Evolutionary conservation across 2,113 vertebrate genomes (phyloP).

Genomic region (Argyrosomus japonicus): DNA sequence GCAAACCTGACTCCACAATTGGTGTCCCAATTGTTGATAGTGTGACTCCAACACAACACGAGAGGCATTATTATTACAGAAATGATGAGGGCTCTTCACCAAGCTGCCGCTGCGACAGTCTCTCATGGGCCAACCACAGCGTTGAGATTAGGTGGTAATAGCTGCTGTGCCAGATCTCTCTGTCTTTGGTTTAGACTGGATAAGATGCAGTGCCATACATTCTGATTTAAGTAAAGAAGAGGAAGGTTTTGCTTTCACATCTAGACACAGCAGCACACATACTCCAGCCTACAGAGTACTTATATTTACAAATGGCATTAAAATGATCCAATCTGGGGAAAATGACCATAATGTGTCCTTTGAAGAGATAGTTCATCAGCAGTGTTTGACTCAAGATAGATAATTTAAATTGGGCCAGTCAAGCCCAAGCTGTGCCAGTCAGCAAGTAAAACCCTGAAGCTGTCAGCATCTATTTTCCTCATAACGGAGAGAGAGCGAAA

Average conservation of each 20-base stretch:
- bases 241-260: conserved; percentile 7
- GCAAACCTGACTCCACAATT: conserved; percentile 47
- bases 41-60: conserved; percentile 63
- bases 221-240: conserved; percentile 8
- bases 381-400: conserved; percentile 32
- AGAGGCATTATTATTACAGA: conserved; percentile 73
- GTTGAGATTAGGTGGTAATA: conserved; percentile 53
- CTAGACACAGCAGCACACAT: background rate
- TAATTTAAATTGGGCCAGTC: conserved; percentile 14
- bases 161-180: background rate
- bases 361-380: conserved; percentile 22
- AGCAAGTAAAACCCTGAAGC: conserved; percentile 58
- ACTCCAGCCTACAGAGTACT: background rate
- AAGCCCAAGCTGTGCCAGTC: conserved; percentile 45
- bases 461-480: conserved; percentile 66
- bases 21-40: conserved; percentile 23
- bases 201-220: background rate
- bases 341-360: background rate
- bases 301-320: background rate
- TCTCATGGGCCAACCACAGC: conserved; percentile 70
- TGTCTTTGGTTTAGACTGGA: background rate
- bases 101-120: conserved; percentile 60
- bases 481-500: conserved; percentile 17
- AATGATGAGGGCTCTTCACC: conserved; percentile 70
- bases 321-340: conserved; percentile 3